phyloP scores from a whole-genome alignment of 2,113 vertebrate species.

The Riparia riparia region DNA sequence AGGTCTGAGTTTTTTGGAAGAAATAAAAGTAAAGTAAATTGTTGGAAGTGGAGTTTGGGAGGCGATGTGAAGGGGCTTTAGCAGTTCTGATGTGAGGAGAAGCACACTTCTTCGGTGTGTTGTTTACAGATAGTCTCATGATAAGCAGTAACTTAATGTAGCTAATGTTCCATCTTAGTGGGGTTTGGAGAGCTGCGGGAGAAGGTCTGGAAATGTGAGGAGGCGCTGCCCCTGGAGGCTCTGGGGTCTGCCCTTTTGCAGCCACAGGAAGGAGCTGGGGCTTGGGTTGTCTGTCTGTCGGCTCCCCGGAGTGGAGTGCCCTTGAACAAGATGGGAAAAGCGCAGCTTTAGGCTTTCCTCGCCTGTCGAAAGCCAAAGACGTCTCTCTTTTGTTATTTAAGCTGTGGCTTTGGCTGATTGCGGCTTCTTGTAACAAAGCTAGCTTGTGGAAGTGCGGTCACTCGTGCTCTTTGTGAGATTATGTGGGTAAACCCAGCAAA shows the following conservation, averaged over 20 bases:
- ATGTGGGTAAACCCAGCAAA: accelerated
- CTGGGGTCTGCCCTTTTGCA: neutral
- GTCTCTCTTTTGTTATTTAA: neutral
- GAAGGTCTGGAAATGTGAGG: neutral
- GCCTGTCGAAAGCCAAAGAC: neutral
- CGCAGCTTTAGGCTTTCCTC: accelerated
- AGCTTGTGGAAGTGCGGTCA: neutral
- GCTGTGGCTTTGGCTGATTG: accelerated
- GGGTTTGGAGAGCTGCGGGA: accelerated
- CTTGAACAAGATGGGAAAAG: neutral
- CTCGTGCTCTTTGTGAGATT: neutral
- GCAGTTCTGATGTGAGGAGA: accelerated
- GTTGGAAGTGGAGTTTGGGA: neutral
- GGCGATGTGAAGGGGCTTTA: accelerated
- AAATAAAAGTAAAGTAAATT: accelerated
- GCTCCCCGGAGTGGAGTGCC: neutral
- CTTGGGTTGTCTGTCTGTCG: neutral
- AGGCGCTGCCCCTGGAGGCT: accelerated
- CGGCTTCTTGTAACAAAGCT: neutral
- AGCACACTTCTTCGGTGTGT: too few relatives aligned
- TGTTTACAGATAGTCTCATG: accelerated
- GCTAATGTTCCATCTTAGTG: accelerated
- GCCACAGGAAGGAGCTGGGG: accelerated
- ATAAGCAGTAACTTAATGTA: accelerated
- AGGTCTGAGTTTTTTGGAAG: neutral